Conservation (phyloP, 2,888 invertebrate genomes). For the Steinernema hermaphroditum region DNA sequence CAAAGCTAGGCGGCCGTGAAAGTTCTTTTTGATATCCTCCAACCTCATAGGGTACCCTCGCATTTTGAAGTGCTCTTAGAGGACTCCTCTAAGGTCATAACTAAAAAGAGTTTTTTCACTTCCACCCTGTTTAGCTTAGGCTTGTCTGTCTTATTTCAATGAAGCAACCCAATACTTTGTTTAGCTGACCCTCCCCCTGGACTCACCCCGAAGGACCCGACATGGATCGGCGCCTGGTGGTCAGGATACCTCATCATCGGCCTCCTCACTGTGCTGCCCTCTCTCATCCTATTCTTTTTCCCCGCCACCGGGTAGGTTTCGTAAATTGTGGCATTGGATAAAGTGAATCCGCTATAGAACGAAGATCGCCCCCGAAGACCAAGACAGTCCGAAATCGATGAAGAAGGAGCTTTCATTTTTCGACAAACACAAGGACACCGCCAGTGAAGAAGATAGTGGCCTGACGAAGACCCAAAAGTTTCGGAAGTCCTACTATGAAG, state of each 20-base stretch:
- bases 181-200: constrained; percentile 41
- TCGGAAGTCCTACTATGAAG: constrained; percentile 47
- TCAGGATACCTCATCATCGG: constrained; percentile 67
- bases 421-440: constrained; percentile 42
- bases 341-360: constrained; percentile 17
- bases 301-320: constrained; percentile 57
- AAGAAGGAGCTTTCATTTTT: constrained; percentile 39
- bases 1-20: no score
- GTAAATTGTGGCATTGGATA: neutral
- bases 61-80: no score
- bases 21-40: no score
- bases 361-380: constrained; percentile 32
- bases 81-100: no score
- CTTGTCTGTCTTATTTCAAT: no score
- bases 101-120: no score
- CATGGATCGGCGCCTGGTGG: constrained; percentile 71
- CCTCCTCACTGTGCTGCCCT: constrained; percentile 48
- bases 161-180: no score
- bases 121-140: no score
- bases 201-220: constrained; percentile 63
- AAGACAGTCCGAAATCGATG: constrained; percentile 25
- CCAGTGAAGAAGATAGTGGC: constrained; percentile 32
- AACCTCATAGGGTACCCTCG: no score
- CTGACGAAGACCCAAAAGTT: constrained; percentile 32
- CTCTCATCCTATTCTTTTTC: constrained; percentile 67